Conservation (phyloP, 1,140 invertebrate genomes). For the Pectinophora gossypiella region DNA sequence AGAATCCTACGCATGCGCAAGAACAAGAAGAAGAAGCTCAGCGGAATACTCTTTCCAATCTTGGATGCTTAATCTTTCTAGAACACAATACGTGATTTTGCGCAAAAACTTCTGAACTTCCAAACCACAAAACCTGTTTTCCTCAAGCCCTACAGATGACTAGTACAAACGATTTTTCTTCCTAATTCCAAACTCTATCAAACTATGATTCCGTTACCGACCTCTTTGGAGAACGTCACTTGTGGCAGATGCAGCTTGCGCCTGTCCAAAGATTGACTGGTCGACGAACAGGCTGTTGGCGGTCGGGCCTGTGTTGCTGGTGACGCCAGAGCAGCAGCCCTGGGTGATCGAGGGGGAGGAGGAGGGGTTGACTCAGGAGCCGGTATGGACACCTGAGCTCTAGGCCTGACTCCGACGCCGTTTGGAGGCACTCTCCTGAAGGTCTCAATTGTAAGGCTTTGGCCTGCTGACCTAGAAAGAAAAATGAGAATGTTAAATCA, state of each 20-base stretch:
- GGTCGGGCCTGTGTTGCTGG: slow-evolving; percentile 58
- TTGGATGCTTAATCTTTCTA: no score
- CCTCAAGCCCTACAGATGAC: slow-evolving; percentile 15
- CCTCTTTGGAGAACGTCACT: slow-evolving; percentile 90
- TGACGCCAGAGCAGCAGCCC: slow-evolving; percentile 42
- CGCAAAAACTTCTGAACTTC: no score
- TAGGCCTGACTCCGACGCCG: slow-evolving; percentile 36
- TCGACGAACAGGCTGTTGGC: slow-evolving; percentile 73
- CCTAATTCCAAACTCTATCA: slow-evolving; percentile 29
- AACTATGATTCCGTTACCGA: slow-evolving; percentile 84
- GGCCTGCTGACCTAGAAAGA: slow-evolving; percentile 78
- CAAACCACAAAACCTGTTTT: slow-evolving; percentile 18
- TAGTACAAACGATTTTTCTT: slow-evolving; percentile 10
- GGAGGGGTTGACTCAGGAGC: slow-evolving; percentile 47
- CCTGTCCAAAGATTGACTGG: slow-evolving; percentile 65
- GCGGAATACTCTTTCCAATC: no score
- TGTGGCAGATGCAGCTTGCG: slow-evolving; percentile 83
- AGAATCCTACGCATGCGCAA: no score
- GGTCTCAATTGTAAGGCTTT: slow-evolving; percentile 84
- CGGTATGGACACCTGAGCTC: slow-evolving; percentile 35
- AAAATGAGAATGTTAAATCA: background rate
- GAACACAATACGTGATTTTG: no score
- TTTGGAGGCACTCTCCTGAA: slow-evolving; percentile 79
- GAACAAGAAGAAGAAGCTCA: no score
- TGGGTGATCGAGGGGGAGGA: slow-evolving; percentile 45